Conservation (phyloP, 2,113 vertebrate species). For the Mobula hypostoma region DNA sequence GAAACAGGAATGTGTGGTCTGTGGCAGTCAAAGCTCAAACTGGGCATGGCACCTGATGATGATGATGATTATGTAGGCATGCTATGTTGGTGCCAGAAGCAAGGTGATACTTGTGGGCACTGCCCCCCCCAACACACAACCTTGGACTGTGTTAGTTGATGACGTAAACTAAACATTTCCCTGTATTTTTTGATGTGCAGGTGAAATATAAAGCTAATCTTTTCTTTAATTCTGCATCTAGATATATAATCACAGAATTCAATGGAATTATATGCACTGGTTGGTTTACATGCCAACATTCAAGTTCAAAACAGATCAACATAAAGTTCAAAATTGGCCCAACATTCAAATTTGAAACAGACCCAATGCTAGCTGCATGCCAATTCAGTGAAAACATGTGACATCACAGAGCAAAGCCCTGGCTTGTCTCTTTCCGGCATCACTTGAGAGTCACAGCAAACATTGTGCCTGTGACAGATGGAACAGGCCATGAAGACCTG, state of each 20-base stretch:
- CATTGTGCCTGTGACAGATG: background rate
- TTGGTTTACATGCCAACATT: background rate
- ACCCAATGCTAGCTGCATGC: background rate
- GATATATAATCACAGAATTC: background rate
- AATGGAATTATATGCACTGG: background rate
- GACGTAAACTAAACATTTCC: no score
- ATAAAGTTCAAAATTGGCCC: background rate
- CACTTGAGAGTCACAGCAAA: constrained; percentile 23
- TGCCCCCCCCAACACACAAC: no score
- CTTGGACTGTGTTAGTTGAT: no score
- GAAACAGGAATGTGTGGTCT: no score
- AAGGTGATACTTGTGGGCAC: no score
- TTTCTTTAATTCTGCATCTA: background rate
- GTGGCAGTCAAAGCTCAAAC: no score
- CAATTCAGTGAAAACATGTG: background rate
- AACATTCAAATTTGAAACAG: background rate
- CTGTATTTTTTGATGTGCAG: no score
- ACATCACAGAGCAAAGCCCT: background rate
- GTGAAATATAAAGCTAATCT: no score
- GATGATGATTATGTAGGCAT: no score
- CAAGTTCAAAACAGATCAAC: background rate
- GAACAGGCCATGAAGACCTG: background rate
- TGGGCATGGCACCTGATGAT: no score
- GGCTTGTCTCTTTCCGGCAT: background rate
- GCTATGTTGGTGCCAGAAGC: no score